Conservation (phyloP, 35 echinoderm and acorn worm species). For the Heliocidaris erythrogramma region DNA sequence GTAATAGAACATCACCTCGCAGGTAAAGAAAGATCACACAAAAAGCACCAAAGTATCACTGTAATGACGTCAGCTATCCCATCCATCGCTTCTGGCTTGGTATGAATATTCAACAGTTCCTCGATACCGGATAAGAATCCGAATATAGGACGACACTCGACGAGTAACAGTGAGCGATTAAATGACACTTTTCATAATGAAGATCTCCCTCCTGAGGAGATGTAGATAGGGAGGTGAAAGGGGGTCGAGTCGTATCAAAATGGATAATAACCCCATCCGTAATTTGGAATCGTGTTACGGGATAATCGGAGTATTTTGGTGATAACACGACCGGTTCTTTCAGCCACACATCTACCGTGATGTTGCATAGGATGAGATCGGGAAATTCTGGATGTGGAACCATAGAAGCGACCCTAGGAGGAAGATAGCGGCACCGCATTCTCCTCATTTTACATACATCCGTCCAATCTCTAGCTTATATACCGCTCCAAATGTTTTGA, state of each 20-base stretch:
- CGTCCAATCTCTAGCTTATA: background rate
- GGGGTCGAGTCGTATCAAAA: background rate
- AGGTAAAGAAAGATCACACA: too few species aligned
- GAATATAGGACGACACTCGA: background rate
- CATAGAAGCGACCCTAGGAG: background rate
- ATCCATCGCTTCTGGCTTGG: background rate
- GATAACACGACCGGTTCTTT: background rate
- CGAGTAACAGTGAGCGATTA: background rate
- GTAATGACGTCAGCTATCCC: background rate
- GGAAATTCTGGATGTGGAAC: background rate
- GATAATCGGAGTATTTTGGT: background rate
- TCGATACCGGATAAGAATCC: background rate
- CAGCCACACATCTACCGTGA: background rate
- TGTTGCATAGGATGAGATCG: background rate
- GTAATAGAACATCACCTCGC: too few species aligned
- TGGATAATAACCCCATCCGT: background rate
- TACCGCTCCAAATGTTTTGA: background rate
- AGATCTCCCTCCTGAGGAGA: background rate
- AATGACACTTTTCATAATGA: background rate
- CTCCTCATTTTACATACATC: background rate
- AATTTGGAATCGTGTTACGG: background rate
- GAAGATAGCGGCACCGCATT: background rate
- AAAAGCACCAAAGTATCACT: too few species aligned
- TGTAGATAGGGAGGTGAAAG: background rate
- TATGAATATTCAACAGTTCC: background rate